These are phyloP conservation scores for Calycopis cecrops DNA, from an alignment of 1,140 invertebrate species.

Conservation along the genomic window DNA sequence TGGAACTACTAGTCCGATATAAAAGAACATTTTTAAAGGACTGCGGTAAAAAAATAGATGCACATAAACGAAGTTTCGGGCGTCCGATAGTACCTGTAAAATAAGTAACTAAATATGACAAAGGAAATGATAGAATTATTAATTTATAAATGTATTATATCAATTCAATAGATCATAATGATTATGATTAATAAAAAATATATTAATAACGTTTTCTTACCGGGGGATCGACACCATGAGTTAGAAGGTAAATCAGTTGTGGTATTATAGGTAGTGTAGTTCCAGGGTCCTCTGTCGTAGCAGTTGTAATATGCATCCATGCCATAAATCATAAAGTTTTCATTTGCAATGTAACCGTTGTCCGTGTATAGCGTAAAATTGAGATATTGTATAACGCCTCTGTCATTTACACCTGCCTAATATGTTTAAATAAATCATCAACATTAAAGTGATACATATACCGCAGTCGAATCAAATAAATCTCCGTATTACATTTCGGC, in stretches of 20 bases:
- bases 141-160: background rate
- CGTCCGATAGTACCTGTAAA: no score
- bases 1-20: no score
- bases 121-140: no score
- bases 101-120: no score
- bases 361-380: constrained; percentile 77
- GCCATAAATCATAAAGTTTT: constrained; percentile 40
- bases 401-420: constrained; percentile 70
- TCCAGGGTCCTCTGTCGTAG: constrained; percentile 76
- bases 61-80: no score
- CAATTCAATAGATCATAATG: background rate
- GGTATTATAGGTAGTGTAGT: constrained; percentile 70
- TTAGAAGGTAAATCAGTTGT: constrained; percentile 79
- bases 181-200: background rate
- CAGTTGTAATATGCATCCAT: constrained; percentile 52
- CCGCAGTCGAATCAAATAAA: no score
- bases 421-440: background rate
- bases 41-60: no score
- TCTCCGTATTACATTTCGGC: no score
- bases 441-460: background rate
- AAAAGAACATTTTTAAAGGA: no score
- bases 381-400: constrained; percentile 79
- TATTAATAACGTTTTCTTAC: constrained; percentile 37
- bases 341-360: constrained; percentile 76
- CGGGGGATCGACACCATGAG: constrained; percentile 78